phyloP scores from a whole-genome alignment of 2,888 invertebrate genomes.

The Graphium colonna region DNA sequence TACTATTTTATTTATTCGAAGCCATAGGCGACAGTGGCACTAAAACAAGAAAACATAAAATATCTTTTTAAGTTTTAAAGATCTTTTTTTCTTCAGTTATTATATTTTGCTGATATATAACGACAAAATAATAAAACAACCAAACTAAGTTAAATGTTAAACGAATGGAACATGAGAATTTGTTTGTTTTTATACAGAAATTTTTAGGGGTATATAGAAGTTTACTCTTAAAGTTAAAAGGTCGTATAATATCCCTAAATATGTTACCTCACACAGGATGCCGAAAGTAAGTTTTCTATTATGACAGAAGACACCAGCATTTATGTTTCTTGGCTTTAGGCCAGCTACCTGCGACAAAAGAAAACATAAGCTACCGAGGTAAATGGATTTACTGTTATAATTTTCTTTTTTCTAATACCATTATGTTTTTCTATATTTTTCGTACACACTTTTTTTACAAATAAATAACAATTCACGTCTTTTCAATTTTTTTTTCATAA shows the following conservation, averaged over 20 bases:
- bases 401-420: background rate
- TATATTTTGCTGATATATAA: background rate
- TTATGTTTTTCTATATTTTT: background rate
- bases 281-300: slow-evolving; percentile 9
- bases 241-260: background rate
- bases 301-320: slow-evolving; percentile 3
- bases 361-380: slow-evolving; percentile 15
- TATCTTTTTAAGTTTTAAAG: background rate
- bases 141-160: background rate
- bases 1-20: background rate
- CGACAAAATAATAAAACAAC: background rate
- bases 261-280: slow-evolving; percentile 1
- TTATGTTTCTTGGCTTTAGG: slow-evolving; percentile 14
- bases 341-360: slow-evolving; percentile 19
- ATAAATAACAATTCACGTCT: too few species aligned
- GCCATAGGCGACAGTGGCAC: background rate
- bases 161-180: background rate
- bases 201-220: too few species aligned
- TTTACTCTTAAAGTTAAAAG: too few species aligned
- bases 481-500: too few species aligned
- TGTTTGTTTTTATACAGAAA: too few species aligned
- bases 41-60: background rate
- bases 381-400: slow-evolving; percentile 5
- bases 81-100: background rate
- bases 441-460: too few species aligned